Evolutionary conservation across 2,113 vertebrate species (phyloP).

Genomic region (human (Homo sapiens)): GRCh38 chr1:184486001-184486500

Average conservation of each 20-base stretch:
- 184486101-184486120: background rate
- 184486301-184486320: background rate
- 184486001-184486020: background rate
- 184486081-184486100: background rate
- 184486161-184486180: background rate
- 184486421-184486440: background rate
- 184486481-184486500: background rate
- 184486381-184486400: background rate
- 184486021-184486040: background rate
- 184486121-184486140: background rate
- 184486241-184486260: background rate
- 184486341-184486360: background rate
- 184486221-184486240: background rate
- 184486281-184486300: background rate
- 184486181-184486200: background rate
- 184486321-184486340: background rate
- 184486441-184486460: background rate
- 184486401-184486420: background rate
- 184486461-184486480: background rate
- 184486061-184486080: background rate
- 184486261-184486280: rapidly evolving
- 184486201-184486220: background rate
- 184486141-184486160: background rate
- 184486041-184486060: background rate
- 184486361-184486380: background rate